phyloP scores from a whole-genome alignment of 2,888 invertebrate species.

The Leptinotarsa peninsularis region DNA sequence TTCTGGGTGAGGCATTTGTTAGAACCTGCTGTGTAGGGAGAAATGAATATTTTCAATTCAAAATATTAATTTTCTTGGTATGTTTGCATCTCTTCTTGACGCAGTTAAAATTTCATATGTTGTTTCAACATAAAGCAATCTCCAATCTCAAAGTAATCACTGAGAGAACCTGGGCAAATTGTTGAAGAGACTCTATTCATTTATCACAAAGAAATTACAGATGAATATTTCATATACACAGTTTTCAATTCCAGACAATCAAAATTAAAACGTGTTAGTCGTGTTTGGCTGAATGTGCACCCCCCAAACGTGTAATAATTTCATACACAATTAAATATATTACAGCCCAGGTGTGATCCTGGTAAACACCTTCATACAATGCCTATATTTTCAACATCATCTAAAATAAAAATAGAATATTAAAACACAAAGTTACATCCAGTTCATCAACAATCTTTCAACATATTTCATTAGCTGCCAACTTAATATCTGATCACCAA shows the following conservation, averaged over 20 bases:
- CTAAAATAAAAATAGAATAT: neutral
- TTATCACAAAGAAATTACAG: slow-evolving; percentile 10
- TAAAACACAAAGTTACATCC: neutral
- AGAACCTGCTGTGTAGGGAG: too few relatives aligned
- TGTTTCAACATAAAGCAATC: too few relatives aligned
- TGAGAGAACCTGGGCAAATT: too few relatives aligned
- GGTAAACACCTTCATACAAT: too few relatives aligned
- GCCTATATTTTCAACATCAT: neutral
- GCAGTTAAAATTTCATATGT: too few relatives aligned
- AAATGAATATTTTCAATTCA: too few relatives aligned
- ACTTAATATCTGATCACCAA: neutral
- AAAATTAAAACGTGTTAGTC: neutral
- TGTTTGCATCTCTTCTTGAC: too few relatives aligned
- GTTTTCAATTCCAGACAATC: neutral
- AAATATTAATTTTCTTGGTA: too few relatives aligned
- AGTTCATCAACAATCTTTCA: neutral
- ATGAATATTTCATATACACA: neutral
- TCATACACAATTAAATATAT: too few relatives aligned
- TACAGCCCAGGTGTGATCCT: too few relatives aligned
- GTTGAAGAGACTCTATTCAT: neutral
- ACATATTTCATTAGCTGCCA: neutral
- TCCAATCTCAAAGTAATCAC: too few relatives aligned
- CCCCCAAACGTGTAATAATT: neutral
- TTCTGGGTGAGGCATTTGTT: too few relatives aligned
- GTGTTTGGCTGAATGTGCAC: neutral